Base-by-base conservation (phyloP, 2,888 invertebrate species). In the Ariolimax columbianus region DNA sequence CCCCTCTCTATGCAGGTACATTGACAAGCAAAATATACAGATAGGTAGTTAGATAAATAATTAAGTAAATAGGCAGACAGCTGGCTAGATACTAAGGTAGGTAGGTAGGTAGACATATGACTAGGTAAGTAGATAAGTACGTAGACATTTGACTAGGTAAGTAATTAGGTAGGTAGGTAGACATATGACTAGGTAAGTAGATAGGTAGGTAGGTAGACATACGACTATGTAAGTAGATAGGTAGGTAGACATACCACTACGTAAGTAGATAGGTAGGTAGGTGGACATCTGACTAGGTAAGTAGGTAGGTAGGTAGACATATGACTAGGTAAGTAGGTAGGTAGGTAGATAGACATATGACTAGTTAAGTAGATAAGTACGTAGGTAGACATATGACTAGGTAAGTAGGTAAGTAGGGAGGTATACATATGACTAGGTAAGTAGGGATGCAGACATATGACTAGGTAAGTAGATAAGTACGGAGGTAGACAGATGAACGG, bases 341-440 rank as follows among this genome's bases (percentile, higher is more conserved):
- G n/a, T n/a, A n/a, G n/a, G n/a, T n/a, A n/a, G n/a, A n/a, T n/a
- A n/a, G n/a, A n/a, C n/a, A n/a, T n/a, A n/a, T n/a, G n/a, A n/a
- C n/a, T n/a, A n/a, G n/a, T n/a, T n/a, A n/a, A n/a, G n/a, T n/a
- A n/a, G n/a, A n/a, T n/a, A n/a, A n/a, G n/a, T n/a, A n/a, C n/a
- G n/a, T n/a, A 66, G 66, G 33, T 66, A 66, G 66, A 66, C 33
- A 66, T 30, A 66, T 66, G 33, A 33, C n/a, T 66, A 66, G 66
- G 33, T 66, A 66, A 33, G 33, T 66, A 66, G 66, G 33, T 66
- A 66, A 33, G 33, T 66, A 66, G 66, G 33, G n/a, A 66, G 66
- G 33, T 66, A 66, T 30, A 66, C 33, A 66, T 30, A 66, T 66
- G 33, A 33, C n/a, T 66, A 66, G 66, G 33, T 66, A 66, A 33